Percentiles rank a stretch among this genome's conserved stretches.
These are phyloP conservation scores for Camponotus pennsylvanicus DNA, from an alignment of 1,140 invertebrate genomes.

Conservation along the genomic window DNA sequence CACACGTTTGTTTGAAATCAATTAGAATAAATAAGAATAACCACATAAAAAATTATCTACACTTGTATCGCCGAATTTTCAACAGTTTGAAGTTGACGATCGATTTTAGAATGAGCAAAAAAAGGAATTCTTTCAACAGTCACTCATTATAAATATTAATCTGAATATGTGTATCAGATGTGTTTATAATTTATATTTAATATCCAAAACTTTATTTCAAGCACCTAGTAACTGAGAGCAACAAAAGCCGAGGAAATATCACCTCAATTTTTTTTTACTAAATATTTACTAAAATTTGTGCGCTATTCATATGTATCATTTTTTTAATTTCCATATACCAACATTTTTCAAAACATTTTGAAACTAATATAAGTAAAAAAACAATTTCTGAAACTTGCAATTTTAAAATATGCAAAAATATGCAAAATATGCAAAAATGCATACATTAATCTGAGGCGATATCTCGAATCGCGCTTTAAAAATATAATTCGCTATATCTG, in stretches of 20 bases:
- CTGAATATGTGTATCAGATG: not conserved
- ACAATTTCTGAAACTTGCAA: conserved; percentile 4
- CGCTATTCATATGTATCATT: not conserved
- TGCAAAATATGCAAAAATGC: no score
- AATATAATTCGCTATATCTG: not conserved
- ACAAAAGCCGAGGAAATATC: not conserved
- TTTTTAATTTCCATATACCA: no score
- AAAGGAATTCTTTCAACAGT: not conserved
- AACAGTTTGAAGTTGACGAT: conserved; percentile 51
- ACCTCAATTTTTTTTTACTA: not conserved
- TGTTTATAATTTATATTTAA: conserved; percentile 23
- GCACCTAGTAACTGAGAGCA: conserved; percentile 14
- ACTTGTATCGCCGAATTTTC: conserved; percentile 42
- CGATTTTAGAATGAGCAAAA: conserved; percentile 42
- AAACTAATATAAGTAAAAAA: not conserved
- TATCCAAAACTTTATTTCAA: conserved; percentile 30
- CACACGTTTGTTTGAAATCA: conserved; percentile 29
- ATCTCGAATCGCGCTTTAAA: conserved; percentile 1
- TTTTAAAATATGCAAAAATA: not conserved
- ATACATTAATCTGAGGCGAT: not conserved
- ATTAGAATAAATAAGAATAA: conserved; percentile 64
- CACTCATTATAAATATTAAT: conserved; percentile 12
- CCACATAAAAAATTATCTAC: conserved; percentile 38
- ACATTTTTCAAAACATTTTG: not conserved
- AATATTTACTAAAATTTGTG: not conserved